phyloP scores from a whole-genome alignment of 1,140 invertebrate genomes.

The Drosophila mayri region DNA sequence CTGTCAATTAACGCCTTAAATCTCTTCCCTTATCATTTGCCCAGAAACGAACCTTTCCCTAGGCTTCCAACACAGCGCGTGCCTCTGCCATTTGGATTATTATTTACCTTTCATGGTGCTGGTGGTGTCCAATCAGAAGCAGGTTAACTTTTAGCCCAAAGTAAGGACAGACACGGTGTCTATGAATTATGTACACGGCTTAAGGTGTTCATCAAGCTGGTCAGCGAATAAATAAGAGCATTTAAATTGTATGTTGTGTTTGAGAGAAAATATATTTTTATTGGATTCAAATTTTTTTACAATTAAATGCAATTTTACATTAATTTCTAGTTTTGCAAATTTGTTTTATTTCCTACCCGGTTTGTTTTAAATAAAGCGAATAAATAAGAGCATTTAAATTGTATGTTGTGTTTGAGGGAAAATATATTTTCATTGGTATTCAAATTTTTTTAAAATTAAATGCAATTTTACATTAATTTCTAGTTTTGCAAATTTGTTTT shows the following conservation, averaged over 20 bases:
- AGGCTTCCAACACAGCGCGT: constrained; percentile 13
- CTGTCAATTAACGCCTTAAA: constrained; percentile 72
- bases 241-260: constrained; percentile 11
- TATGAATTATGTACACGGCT: constrained; percentile 80
- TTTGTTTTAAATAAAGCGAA: too few species aligned
- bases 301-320: neutral
- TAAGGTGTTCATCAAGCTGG: constrained; percentile 56
- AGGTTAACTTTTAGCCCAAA: neutral
- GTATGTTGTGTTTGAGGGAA: constrained; percentile 1
- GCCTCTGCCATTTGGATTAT: constrained; percentile 70
- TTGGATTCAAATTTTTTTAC: neutral
- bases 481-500: too few species aligned
- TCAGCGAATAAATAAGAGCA: constrained; percentile 49
- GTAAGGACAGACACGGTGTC: neutral
- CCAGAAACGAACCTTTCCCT: constrained; percentile 8
- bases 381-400: constrained; percentile 40
- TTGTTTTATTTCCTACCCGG: too few species aligned
- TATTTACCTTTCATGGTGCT: constrained; percentile 66
- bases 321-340: neutral
- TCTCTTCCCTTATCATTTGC: neutral
- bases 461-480: neutral
- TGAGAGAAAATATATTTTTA: neutral
- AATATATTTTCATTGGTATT: too few species aligned
- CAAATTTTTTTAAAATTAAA: neutral
- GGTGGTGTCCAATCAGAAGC: constrained; percentile 8